Base-by-base conservation (phyloP, 2,797 vertebrate genomes). In the Falco concolor region DNA sequence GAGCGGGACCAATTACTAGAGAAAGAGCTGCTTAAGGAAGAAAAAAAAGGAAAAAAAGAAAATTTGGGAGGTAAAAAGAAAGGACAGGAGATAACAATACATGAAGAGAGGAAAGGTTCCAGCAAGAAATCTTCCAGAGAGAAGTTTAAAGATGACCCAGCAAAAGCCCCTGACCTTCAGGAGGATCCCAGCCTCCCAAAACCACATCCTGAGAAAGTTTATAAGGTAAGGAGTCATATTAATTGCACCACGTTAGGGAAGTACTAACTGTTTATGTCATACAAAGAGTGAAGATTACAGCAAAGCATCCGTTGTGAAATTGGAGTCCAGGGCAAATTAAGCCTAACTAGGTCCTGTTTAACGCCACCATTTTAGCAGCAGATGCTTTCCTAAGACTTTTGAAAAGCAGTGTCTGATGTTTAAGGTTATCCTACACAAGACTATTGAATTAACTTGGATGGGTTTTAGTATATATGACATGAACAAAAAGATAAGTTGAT, bases 1-100 rank as follows among this genome's bases (percentile, higher is more conserved):
- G 98, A 98, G 68, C 98, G 99, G 91, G 98, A 99, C 1, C 96
- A 12, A 15, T 96, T 98, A 47, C 98, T 97, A 87, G 98, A 98
- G 84, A 98, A 99, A 81, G 98, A 98, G 45, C 57, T 89, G 38
- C 52, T 91, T 59, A 98, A 96, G 65, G 98, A 98, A 94, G 91
- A 95, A 60, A 99, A 97, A 91, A 99, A 98, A 89, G 96, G 97
- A 27, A 98, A 96, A 72, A 96, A 96, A 69, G 94, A 56, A 42
- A 96, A 96, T 49, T 63, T 91, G 3, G 6, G 9, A 18, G 34
- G 25, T 38, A 97, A 91, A 89, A 98, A 94, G 93, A 97, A 97
- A 92, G 86, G 93, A 56, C 89, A 70, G 22, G 54, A 44, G 30
- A 84, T 76, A 20, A 87, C 78, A 64, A 9, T 11, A 24, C 36